Evolutionary conservation across 2,113 vertebrate species (phyloP), one percentile per base, ranked within the genome.

Genomic region (Anser brachyrhynchus): DNA sequence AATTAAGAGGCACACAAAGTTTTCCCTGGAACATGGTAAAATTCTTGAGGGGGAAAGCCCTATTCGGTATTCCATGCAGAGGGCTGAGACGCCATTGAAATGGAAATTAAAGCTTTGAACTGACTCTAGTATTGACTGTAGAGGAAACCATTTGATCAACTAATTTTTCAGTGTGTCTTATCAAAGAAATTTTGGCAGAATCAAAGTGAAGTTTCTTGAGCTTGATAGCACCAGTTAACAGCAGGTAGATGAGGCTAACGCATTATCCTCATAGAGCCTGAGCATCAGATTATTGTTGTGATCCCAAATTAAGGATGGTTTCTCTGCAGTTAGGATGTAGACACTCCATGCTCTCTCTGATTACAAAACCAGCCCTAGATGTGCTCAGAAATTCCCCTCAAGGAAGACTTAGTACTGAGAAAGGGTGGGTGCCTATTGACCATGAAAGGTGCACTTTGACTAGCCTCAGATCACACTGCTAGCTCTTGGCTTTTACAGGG

Each of bases 31-130:
- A 28, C 4, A 19, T 33, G 19, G 49, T 31, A 54, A 62, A 91
- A 92, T 43, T 18, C 31, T 7, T 37, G 31, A 22, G 14, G 33
- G 4, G 31, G 8, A 5, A 87, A 84, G 11, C 10, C 9, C 11
- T 77, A 13, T 57, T 81, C 86, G 43, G 55, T 92, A 74, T 86
- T 88, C 35, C 15, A 57, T 11, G 3, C 29, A 69, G 29, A 88
- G 20, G n/a, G 39, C 13, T 80, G 25, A 84, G 14, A 37, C 31
- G 76, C 73, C 39, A 67, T 6, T 91, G 92, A 94, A 94, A 88
- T 84, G 46, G 37, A 81, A 93, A 94, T 78, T n/a, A 77, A 84
- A 78, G 25, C 64, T 94, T 95, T 87, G 76, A 95, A 77, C 57
- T 35, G 46, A 26, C 12, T 69, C 29, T 76, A 16, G 4, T 67